A percentile compares a stretch with the other conserved stretches of the same genome.
Evolutionary conservation across 2,797 vertebrate genomes (phyloP).

Genomic region (Sciaenops ocellatus): DNA sequence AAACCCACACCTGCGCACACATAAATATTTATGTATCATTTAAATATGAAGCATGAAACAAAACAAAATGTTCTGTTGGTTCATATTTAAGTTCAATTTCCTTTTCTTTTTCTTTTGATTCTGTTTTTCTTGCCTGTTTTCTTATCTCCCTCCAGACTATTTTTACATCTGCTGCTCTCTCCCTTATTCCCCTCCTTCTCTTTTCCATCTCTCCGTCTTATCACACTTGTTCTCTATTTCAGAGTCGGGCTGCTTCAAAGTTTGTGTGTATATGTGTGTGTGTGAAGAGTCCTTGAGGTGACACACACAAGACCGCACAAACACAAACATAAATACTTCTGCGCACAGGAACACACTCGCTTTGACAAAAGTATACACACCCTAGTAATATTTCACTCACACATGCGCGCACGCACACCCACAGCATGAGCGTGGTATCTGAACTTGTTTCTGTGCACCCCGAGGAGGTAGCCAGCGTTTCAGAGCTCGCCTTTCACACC

Average conservation of each 20-base stretch:
- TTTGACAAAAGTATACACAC: slow-evolving; percentile 27
- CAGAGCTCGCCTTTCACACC: slow-evolving; percentile 67
- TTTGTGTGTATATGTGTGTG: slow-evolving; percentile 30
- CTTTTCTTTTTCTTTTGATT: slow-evolving; percentile 40
- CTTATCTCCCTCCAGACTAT: slow-evolving; percentile 67
- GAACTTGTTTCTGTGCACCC: slow-evolving; percentile 58
- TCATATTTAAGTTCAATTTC: slow-evolving; percentile 57
- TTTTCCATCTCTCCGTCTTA: slow-evolving; percentile 60
- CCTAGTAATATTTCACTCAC: slow-evolving; percentile 9
- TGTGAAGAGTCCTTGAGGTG: slow-evolving; percentile 11
- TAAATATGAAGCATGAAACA: slow-evolving; percentile 40
- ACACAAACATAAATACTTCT: slow-evolving; percentile 34
- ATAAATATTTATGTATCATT: slow-evolving; percentile 25
- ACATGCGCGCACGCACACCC: slow-evolving; percentile 7
- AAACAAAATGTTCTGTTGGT: slow-evolving; percentile 39
- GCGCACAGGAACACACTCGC: slow-evolving; percentile 29
- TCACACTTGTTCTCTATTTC: slow-evolving; percentile 74
- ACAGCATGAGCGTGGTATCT: slow-evolving; percentile 39
- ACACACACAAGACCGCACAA: slow-evolving; percentile 7
- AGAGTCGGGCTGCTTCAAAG: slow-evolving; percentile 65
- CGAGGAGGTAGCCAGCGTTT: slow-evolving; percentile 64
- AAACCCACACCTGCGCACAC: neutral
- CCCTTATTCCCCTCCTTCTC: slow-evolving; percentile 54
- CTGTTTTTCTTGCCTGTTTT: slow-evolving; percentile 57
- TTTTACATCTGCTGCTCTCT: slow-evolving; percentile 71